Conservation (phyloP, 2,888 invertebrate species). For the Pycnomerus fuliginosus region DNA sequence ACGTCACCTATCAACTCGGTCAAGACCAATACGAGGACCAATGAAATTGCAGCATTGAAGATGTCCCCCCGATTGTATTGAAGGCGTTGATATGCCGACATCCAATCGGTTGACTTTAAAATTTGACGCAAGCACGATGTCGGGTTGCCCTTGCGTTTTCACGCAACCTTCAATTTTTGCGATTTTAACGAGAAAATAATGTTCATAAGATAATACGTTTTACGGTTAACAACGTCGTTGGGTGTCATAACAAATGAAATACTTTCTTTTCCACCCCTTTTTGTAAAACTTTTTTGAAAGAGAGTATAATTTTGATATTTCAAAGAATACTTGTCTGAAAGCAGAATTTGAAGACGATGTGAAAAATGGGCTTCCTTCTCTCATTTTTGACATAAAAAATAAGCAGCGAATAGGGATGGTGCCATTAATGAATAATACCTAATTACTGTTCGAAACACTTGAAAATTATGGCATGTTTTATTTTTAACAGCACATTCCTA, state of each 20-base stretch:
- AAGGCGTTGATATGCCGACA: background rate
- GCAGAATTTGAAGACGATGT: background rate
- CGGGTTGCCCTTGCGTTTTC: too few relatives aligned
- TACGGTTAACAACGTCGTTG: too few relatives aligned
- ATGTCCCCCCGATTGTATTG: background rate
- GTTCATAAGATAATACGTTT: background rate
- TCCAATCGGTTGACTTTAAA: too few relatives aligned
- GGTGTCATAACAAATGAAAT: too few relatives aligned
- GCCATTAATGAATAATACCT: background rate
- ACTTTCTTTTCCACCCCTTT: too few relatives aligned
- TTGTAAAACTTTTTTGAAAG: too few relatives aligned
- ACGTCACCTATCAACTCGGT: background rate
- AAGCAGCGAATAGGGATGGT: background rate
- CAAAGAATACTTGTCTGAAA: background rate
- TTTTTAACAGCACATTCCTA: too few relatives aligned
- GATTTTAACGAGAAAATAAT: background rate
- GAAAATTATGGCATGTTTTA: conserved; percentile 1
- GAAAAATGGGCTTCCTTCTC: too few relatives aligned
- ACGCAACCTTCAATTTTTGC: too few relatives aligned
- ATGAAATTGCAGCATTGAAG: background rate
- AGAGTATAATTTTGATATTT: background rate
- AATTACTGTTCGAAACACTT: background rate
- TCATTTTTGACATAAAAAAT: background rate
- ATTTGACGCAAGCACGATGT: too few relatives aligned
- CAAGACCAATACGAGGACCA: background rate